A percentile compares a stretch with the other conserved stretches of the same genome.
phyloP scores from a whole-genome alignment of 2,113 vertebrate genomes.

The Arenaria interpres region DNA sequence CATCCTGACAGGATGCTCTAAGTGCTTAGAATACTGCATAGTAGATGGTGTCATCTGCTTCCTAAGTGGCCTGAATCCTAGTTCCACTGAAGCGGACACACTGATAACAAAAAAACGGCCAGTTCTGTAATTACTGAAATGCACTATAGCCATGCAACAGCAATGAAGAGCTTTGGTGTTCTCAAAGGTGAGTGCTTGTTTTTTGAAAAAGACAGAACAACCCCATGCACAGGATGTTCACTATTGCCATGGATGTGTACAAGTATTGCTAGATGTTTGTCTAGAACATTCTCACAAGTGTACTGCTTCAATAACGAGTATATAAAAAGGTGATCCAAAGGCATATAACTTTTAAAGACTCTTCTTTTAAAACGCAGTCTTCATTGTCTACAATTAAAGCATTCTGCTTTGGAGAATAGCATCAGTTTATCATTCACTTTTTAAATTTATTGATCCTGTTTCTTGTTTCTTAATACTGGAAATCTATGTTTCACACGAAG shows the following conservation, averaged over 20 bases:
- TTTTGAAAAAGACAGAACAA: background rate
- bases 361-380: background rate
- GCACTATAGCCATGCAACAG: background rate
- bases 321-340: background rate
- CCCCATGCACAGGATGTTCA: background rate
- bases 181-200: background rate
- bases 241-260: background rate
- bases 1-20: background rate
- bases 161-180: background rate
- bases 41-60: background rate
- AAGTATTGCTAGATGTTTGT: background rate
- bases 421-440: background rate
- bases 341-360: background rate
- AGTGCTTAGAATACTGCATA: background rate
- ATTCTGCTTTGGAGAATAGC: background rate
- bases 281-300: background rate
- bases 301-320: background rate
- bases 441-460: background rate
- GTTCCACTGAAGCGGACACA: background rate
- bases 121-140: background rate
- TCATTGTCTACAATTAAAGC: background rate
- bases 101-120: background rate
- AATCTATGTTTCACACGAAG: background rate
- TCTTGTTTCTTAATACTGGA: background rate
- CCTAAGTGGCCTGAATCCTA: background rate